phyloP scores from a whole-genome alignment of 2,888 invertebrate species.

The Anticlea derivata region DNA sequence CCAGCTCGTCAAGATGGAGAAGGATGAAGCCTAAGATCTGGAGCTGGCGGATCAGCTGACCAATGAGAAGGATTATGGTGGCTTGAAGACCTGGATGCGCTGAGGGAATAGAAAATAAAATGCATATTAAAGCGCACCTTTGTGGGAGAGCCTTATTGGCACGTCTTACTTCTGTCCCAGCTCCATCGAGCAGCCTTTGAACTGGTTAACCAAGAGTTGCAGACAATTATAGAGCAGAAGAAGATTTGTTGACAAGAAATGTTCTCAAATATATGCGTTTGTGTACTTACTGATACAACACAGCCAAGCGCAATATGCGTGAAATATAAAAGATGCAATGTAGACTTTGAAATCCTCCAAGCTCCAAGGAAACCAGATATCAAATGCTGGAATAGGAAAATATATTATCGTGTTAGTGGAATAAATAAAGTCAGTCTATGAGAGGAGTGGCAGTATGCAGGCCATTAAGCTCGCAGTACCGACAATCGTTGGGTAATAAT shows the following conservation, averaged over 20 bases:
- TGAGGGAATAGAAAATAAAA: slow-evolving; percentile 35
- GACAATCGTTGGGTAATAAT: too few species aligned
- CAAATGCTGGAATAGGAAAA: slow-evolving; percentile 60
- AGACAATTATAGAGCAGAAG: not conserved
- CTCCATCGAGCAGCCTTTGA: too few species aligned
- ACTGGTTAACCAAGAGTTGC: not conserved
- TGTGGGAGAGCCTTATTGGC: too few species aligned
- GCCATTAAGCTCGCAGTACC: too few species aligned
- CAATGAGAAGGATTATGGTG: slow-evolving; percentile 63
- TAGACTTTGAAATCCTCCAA: slow-evolving; percentile 61
- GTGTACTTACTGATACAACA: slow-evolving; percentile 62
- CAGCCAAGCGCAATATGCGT: slow-evolving; percentile 66
- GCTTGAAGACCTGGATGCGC: slow-evolving; percentile 70
- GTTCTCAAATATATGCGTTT: not conserved
- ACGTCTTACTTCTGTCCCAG: too few species aligned
- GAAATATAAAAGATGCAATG: slow-evolving; percentile 59
- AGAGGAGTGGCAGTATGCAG: too few species aligned
- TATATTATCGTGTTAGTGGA: too few species aligned
- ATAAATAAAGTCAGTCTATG: too few species aligned
- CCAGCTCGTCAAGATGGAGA: slow-evolving; percentile 57
- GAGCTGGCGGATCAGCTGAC: slow-evolving; percentile 69
- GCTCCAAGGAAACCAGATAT: slow-evolving; percentile 78
- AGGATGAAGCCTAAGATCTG: slow-evolving; percentile 62
- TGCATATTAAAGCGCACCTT: too few species aligned
- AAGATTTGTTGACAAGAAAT: not conserved